Conservation (phyloP, 2,888 invertebrate genomes). For the Cephus pygmeus region DNA sequence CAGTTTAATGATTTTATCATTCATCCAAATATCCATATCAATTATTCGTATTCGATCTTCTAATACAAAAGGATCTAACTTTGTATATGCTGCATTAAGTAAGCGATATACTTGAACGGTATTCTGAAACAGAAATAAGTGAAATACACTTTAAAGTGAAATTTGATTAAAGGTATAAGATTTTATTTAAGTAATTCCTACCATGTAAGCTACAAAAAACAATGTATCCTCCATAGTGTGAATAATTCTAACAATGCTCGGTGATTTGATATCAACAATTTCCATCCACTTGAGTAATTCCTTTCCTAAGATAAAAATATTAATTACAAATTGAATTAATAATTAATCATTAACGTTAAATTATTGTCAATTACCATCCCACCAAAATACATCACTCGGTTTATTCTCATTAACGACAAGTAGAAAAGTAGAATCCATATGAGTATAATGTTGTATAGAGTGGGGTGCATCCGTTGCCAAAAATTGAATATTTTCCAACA, state of each 20-base stretch:
- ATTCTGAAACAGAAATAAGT: conserved; percentile 29
- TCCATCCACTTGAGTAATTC: conserved; percentile 45
- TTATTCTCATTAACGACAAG: conserved; percentile 37
- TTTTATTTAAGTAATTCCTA: conserved; percentile 23
- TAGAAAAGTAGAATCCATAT: conserved; percentile 38
- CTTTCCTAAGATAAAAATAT: conserved; percentile 31
- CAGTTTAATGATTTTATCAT: conserved; percentile 31
- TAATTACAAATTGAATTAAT: conserved; percentile 1
- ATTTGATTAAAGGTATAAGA: neutral
- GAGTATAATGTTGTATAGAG: conserved; percentile 41
- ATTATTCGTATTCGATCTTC: conserved; percentile 29
- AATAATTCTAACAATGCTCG: conserved; percentile 31
- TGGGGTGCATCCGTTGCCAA: conserved; percentile 37
- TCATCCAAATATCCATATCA: conserved; percentile 36
- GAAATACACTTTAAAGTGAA: neutral
- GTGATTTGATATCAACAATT: conserved; percentile 33
- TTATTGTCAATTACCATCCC: conserved; percentile 42
- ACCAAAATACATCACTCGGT: conserved; percentile 44
- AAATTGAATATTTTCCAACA: conserved; percentile 39
- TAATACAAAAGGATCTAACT: conserved; percentile 26
- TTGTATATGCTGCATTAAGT: conserved; percentile 21
- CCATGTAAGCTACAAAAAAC: conserved; percentile 39
- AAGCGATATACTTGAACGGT: conserved; percentile 42
- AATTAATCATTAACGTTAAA: neutral
- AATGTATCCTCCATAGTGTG: conserved; percentile 41